Conservation (phyloP, 2,888 invertebrate genomes). For the Linyphia triangularis region DNA sequence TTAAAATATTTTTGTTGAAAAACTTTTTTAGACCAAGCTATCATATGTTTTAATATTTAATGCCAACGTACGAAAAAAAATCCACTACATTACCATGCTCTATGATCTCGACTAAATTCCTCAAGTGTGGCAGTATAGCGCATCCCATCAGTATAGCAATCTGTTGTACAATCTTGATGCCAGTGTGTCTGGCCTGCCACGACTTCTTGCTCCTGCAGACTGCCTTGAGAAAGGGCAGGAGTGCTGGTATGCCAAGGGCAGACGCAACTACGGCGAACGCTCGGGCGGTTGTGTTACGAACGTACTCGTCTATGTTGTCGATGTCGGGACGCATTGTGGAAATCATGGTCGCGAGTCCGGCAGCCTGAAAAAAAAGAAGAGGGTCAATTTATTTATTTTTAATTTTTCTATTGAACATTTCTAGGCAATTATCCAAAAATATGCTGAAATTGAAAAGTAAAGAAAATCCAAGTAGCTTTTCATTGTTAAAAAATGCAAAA, state of each 20-base stretch:
- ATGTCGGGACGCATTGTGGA: slow-evolving; percentile 99
- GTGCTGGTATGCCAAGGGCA: slow-evolving; percentile 97
- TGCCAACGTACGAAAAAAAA: neutral
- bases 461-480: too few relatives aligned
- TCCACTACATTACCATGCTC: slow-evolving; percentile 93
- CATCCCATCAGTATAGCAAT: slow-evolving; percentile 99
- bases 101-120: slow-evolving; percentile 98
- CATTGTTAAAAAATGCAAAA: too few relatives aligned
- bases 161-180: slow-evolving; percentile 99
- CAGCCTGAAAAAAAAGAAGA: slow-evolving; percentile 83
- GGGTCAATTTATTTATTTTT: too few relatives aligned
- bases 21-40: too few relatives aligned
- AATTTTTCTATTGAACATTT: too few relatives aligned
- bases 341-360: slow-evolving; percentile 99
- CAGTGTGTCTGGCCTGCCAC: slow-evolving; percentile 98
- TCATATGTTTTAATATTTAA: neutral
- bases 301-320: slow-evolving; percentile 99
- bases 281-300: slow-evolving; percentile 98
- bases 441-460: too few relatives aligned
- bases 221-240: slow-evolving; percentile 98
- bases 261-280: slow-evolving; percentile 99
- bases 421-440: too few relatives aligned
- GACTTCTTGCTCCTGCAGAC: slow-evolving; percentile 99
- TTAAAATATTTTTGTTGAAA: too few relatives aligned
- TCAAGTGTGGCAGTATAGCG: slow-evolving; percentile 98